These are phyloP conservation scores for Gibbula magus DNA, from an alignment of 2,888 invertebrate species.

Conservation along the genomic window DNA sequence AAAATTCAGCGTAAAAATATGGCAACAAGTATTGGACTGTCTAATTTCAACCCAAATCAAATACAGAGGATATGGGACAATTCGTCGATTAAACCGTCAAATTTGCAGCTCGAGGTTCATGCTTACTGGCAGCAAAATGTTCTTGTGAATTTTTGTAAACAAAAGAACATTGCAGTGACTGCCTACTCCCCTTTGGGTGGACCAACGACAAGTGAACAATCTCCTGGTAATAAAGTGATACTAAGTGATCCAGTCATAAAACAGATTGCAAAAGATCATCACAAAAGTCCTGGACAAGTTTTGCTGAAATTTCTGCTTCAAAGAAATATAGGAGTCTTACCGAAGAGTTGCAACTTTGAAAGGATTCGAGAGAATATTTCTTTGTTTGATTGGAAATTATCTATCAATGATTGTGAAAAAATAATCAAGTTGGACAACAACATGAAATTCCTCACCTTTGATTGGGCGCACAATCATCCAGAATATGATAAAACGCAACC, in stretches of 20 bases:
- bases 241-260: constrained; percentile 46
- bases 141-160: constrained; percentile 49
- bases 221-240: constrained; percentile 34
- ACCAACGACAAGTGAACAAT: constrained; percentile 35
- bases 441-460: constrained; percentile 53
- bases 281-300: constrained; percentile 59
- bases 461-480: constrained; percentile 52
- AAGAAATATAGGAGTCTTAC: constrained; percentile 55
- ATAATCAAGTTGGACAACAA: constrained; percentile 47
- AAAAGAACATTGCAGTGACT: constrained; percentile 50
- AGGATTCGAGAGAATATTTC: constrained; percentile 60
- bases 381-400: constrained; percentile 52
- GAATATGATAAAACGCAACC: constrained; percentile 51
- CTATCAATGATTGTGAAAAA: constrained; percentile 43
- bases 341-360: constrained; percentile 50
- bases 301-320: constrained; percentile 58
- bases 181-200: constrained; percentile 60
- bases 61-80: constrained; percentile 49
- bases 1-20: constrained; percentile 44
- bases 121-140: constrained; percentile 57
- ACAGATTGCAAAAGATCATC: constrained; percentile 49
- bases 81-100: constrained; percentile 52
- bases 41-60: constrained; percentile 59
- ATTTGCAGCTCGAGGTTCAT: constrained; percentile 64
- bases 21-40: constrained; percentile 58